phyloP scores from a whole-genome alignment of 2,888 invertebrate species.

The Odontothrips loti region DNA sequence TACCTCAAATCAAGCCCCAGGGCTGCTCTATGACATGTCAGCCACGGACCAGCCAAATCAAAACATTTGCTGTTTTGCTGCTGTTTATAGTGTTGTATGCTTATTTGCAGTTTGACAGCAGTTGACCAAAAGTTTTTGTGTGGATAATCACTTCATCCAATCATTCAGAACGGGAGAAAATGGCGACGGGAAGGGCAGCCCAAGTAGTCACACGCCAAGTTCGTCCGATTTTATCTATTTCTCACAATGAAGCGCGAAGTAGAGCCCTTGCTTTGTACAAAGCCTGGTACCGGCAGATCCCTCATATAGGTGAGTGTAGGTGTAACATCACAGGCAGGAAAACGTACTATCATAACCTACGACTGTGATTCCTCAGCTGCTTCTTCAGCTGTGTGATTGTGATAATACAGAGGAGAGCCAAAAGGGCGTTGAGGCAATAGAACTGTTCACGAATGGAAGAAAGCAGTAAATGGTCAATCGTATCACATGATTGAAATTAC shows the following conservation, averaged over 20 bases:
- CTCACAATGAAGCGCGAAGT: slow-evolving; percentile 69
- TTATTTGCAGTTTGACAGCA: neutral
- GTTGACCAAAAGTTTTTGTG: no score
- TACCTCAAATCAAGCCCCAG: slow-evolving; percentile 28
- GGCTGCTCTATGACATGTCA: neutral
- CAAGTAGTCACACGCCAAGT: slow-evolving; percentile 61
- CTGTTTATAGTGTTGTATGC: neutral
- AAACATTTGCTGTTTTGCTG: neutral
- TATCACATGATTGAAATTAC: no score
- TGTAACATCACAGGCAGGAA: slow-evolving; percentile 9
- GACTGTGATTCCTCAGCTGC: slow-evolving; percentile 42
- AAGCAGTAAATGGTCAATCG: no score
- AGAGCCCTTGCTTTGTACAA: slow-evolving; percentile 85
- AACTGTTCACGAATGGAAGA: no score
- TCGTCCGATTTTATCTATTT: slow-evolving; percentile 78
- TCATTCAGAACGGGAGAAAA: slow-evolving; percentile 39
- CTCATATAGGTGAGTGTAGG: slow-evolving; percentile 69
- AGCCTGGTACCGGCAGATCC: slow-evolving; percentile 90
- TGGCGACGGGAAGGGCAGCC: slow-evolving; percentile 50
- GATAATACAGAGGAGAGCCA: no score
- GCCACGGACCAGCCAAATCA: neutral
- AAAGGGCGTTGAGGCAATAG: no score
- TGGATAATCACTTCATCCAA: neutral
- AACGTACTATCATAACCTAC: slow-evolving; percentile 37
- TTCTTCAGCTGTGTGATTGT: slow-evolving; percentile 30